Evolutionary conservation across 2,113 vertebrate genomes (phyloP).

Genomic region (Sisor rabdophorus): DNA sequence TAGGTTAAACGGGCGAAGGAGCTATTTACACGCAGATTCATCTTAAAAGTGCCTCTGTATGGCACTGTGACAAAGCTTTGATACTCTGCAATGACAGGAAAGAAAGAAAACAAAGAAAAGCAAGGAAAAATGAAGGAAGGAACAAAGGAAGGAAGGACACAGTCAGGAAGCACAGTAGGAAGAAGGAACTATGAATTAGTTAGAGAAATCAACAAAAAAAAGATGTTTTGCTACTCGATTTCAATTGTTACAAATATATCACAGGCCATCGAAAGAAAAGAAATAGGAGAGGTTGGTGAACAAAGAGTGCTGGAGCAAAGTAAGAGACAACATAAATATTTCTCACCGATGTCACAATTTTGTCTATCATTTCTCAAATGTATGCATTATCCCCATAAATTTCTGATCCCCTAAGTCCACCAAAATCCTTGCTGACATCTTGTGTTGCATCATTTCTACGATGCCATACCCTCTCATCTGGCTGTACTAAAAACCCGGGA

Average conservation of each 20-base stretch:
- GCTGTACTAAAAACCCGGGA: background rate
- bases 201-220: background rate
- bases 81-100: slow-evolving; percentile 55
- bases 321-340: slow-evolving; percentile 33
- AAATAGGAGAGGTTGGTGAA: background rate
- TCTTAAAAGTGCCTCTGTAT: slow-evolving; percentile 59
- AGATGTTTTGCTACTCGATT: background rate
- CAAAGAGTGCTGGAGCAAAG: background rate
- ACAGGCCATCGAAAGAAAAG: background rate
- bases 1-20: slow-evolving; percentile 61
- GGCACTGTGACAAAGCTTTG: slow-evolving; percentile 51
- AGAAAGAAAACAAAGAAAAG: background rate
- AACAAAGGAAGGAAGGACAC: background rate
- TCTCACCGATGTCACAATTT: background rate
- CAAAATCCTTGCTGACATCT: background rate
- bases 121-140: background rate
- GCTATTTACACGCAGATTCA: slow-evolving; percentile 67
- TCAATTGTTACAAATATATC: slow-evolving; percentile 1
- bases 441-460: background rate
- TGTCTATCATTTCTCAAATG: background rate
- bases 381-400: background rate
- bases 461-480: background rate
- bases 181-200: background rate
- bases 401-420: background rate
- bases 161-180: background rate